Percentiles rank a stretch among this genome's conserved stretches.
Conservation (phyloP, 2,797 vertebrate species). For the Tauraco hartlaubi region DNA sequence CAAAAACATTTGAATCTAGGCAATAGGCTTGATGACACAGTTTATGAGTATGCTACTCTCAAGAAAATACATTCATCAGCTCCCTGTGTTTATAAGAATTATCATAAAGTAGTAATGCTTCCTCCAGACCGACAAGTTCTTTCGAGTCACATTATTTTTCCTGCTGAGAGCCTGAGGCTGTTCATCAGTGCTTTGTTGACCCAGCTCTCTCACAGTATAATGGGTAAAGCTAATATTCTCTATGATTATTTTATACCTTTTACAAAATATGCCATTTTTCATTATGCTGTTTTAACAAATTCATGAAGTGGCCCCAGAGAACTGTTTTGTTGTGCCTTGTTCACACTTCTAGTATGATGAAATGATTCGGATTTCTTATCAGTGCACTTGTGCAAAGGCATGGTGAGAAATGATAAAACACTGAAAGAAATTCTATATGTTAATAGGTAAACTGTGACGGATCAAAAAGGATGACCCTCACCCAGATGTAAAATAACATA, state of each 20-base stretch:
- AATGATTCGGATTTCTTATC: neutral
- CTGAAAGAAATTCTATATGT: neutral
- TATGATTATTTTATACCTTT: neutral
- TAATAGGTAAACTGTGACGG: neutral
- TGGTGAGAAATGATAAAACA: neutral
- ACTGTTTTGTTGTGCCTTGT: neutral
- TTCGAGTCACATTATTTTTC: neutral
- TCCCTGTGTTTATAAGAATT: neutral
- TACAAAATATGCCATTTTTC: neutral
- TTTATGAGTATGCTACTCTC: neutral
- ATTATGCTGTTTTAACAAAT: neutral
- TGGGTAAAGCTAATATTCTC: neutral
- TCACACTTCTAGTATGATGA: neutral
- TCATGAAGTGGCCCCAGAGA: neutral
- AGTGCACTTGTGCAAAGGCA: neutral
- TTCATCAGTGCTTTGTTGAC: slow-evolving; percentile 19
- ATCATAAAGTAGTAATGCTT: neutral
- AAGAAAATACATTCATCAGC: neutral
- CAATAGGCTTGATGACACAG: neutral
- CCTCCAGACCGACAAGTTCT: neutral
- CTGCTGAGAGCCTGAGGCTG: neutral
- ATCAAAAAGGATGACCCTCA: neutral
- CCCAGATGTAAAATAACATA: neutral
- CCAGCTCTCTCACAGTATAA: neutral
- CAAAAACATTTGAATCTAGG: neutral